Base-by-base conservation (phyloP, 2,797 vertebrate genomes). In the Periophthalmus magnuspinnatus region DNA sequence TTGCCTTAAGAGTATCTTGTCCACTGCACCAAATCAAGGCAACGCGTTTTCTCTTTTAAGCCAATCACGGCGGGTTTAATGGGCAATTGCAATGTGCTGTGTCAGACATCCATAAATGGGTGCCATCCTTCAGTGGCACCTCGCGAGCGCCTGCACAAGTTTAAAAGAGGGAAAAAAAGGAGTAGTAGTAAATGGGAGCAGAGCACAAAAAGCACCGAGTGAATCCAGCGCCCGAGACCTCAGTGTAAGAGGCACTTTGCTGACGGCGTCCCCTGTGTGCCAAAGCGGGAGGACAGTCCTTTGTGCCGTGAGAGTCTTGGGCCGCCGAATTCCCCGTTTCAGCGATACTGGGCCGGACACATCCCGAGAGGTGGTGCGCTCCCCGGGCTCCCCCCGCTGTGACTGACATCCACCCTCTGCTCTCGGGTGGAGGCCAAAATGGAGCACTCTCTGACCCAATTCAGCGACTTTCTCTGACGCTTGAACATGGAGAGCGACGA, bases 381-480 rank as follows among this genome's bases (percentile, higher is more conserved):
- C 88, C 85, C 86, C 63, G 82, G 75, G 75, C 84, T 79, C 86
- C 78, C 86, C 78, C 85, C 65, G 58, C 85, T 83, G 84, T 86
- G 87, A 90, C 85, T 92, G 92, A 92, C 84, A 65, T 89, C 89
- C 91, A 91, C 92, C 92, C 92, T 93, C 91, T 93, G 92, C 91
- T 92, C 90, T 82, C 82, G 84, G 75, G 78, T 62, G 74, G 65
- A 88, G 80, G 79, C 77, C 69, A 77, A 88, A 90, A 84, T 82
- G 79, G 91, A 90, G 80, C 89, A 88, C 77, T 75, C 75, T 80
- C 84, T 91, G 91, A 92, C 92, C 92, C 85, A 92, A 87, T 94
- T 93, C 86, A 90, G 81, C 76, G 84, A 83, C 87, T 86, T 76
- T 71, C 78, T 80, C 72, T 68, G 77, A 71, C 66, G 69, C 79